Base-by-base conservation (phyloP, 2,113 vertebrate genomes). In the Archocentrus centrarchus region DNA sequence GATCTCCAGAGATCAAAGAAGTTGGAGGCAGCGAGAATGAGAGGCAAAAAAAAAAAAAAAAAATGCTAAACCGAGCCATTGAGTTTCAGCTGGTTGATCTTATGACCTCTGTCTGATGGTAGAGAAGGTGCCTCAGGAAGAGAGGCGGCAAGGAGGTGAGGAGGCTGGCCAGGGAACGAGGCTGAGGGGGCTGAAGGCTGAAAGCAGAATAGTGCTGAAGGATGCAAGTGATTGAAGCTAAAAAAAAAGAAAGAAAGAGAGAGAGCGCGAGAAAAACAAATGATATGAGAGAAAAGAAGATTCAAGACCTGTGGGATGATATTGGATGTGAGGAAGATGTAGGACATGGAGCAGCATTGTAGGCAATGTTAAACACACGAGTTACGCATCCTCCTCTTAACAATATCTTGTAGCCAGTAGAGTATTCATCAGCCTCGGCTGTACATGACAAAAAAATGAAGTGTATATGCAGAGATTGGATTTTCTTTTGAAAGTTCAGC, bases 91-190 rank as follows among this genome's bases (percentile, higher is more conserved):
- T 59, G 37, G 62, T 37, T 89, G 87, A 85, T 87, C 86, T 86
- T 90, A 89, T 93, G 91, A 92, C 91, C 91, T 89, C 86, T 84
- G 91, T 87, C 81, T 93, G 89, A 89, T 87, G 78, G 77, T 78
- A 47, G 68, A 88, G 88, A 94, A 61, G 79, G 27, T 55, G 86
- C 86, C 89, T 80, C 20, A 13, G 81, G 90, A 93, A 62, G 85
- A 75, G 53, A 75, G 75, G 73, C 22, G n/a, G 57, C n/a, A 44
- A 86, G 75, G 24, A 83, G 75, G 66, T 15, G 61, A 83, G 50
- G 76, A 68, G 77, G 39, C 8, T 27, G 39, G 27, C 6, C 35
- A 50, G 75, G 68, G 80, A 83, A 59, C 57, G 24, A 22, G 70
- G 81, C 58, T 17, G 61, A 61, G 79, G 82, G 58, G 57, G 63